Conservation (phyloP, 2,797 vertebrate species). For the Spondyliosoma cantharus region DNA sequence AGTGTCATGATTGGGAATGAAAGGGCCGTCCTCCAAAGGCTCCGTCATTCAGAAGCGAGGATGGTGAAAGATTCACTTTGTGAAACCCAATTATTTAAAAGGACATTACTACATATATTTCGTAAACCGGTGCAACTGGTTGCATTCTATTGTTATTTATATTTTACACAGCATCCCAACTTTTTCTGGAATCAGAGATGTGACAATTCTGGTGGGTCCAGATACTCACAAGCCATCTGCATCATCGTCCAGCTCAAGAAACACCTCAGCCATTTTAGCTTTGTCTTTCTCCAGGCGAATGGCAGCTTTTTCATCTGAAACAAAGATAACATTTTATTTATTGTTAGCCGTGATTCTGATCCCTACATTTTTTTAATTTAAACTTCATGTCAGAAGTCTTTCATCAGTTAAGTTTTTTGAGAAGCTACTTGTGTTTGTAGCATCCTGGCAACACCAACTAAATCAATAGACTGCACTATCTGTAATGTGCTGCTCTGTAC, state of each 20-base stretch:
- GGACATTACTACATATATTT: no score
- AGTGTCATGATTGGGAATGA: no score
- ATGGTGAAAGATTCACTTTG: no score
- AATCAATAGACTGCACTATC: background rate
- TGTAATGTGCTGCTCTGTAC: conserved; percentile 4
- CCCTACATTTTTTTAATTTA: background rate
- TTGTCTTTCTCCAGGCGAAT: conserved; percentile 84
- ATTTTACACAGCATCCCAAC: no score
- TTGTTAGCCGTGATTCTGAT: background rate
- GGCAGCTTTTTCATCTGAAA: conserved; percentile 86
- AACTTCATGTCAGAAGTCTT: background rate
- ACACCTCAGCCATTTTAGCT: conserved; percentile 83
- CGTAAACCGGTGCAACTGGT: no score
- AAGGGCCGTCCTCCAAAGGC: no score
- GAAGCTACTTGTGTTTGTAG: background rate
- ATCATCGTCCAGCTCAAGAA: conserved; percentile 89
- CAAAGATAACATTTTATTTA: background rate
- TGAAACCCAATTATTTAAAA: no score
- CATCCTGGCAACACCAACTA: background rate
- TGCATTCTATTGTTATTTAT: no score
- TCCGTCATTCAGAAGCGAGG: no score
- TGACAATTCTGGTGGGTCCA: conserved; percentile 5
- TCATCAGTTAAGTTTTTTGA: background rate
- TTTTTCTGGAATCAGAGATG: no score
- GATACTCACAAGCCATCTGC: conserved; percentile 88